phyloP scores from a whole-genome alignment of 2,888 invertebrate species.

The Amorpha juglandis region DNA sequence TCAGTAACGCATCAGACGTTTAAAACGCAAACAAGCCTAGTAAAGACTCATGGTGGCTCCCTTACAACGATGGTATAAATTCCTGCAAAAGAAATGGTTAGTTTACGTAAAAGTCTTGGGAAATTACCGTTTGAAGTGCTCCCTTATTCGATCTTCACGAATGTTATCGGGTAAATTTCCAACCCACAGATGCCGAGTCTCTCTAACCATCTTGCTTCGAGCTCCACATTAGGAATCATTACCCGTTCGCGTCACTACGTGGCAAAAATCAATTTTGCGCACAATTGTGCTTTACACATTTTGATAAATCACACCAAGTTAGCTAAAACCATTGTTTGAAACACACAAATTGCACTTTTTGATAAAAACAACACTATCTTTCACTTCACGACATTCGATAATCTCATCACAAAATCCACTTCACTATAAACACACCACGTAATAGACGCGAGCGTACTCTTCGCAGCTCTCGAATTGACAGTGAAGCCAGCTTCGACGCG shows the following conservation, averaged over 20 bases:
- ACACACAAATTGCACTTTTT: constrained; percentile 72
- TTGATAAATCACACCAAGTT: constrained; percentile 74
- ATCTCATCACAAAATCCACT: constrained; percentile 81
- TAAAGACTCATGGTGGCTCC: neutral
- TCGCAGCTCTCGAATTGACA: constrained; percentile 84
- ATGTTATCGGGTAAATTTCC: constrained; percentile 99
- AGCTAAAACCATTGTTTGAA: constrained; percentile 71
- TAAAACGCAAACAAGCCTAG: no score
- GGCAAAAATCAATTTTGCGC: constrained; percentile 85
- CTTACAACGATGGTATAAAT: neutral
- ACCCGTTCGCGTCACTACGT: constrained; percentile 86
- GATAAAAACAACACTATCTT: constrained; percentile 74
- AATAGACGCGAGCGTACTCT: constrained; percentile 82
- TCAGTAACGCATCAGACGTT: neutral
- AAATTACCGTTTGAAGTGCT: constrained; percentile 97
- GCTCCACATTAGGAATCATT: constrained; percentile 95
- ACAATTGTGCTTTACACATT: constrained; percentile 81
- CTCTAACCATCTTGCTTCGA: constrained; percentile 99
- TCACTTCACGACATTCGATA: constrained; percentile 82
- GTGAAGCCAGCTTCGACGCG: constrained; percentile 82
- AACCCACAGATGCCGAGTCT: constrained; percentile 99
- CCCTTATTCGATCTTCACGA: constrained; percentile 98
- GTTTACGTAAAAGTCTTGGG: constrained; percentile 28
- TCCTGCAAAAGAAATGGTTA: constrained; percentile 3
- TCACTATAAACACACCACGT: constrained; percentile 82